Conservation (phyloP, 2,888 invertebrate genomes). For the Eupithecia centaureata region DNA sequence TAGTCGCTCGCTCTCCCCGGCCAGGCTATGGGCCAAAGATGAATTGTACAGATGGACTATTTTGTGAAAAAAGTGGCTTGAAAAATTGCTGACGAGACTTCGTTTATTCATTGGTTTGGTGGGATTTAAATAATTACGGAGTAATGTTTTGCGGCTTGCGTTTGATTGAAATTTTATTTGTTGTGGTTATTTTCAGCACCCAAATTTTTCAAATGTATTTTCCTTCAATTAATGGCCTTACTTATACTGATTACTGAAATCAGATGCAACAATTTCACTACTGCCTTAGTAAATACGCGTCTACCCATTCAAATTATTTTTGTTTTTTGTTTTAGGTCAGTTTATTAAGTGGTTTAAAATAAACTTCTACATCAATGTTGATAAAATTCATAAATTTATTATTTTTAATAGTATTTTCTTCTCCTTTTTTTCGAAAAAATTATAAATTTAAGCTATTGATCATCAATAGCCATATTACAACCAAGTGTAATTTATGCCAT, state of each 20-base stretch:
- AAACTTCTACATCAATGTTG: too few relatives aligned
- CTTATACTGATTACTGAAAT: neutral
- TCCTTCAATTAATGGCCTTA: neutral
- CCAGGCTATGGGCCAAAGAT: slow-evolving; percentile 71
- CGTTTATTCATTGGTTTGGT: neutral
- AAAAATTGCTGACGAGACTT: slow-evolving; percentile 15
- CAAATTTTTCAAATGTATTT: neutral
- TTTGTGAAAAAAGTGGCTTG: slow-evolving; percentile 18
- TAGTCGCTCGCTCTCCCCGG: slow-evolving; percentile 71
- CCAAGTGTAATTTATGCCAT: neutral
- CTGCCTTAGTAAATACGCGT: neutral
- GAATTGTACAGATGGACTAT: slow-evolving; percentile 44
- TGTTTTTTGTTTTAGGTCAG: too few relatives aligned
- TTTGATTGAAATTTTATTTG: slow-evolving; percentile 1
- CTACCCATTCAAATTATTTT: neutral
- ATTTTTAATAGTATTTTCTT: neutral
- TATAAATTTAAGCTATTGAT: too few relatives aligned
- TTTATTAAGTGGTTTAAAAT: too few relatives aligned
- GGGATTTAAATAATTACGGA: slow-evolving; percentile 8
- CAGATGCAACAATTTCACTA: neutral
- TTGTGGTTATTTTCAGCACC: neutral
- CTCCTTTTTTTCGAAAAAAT: too few relatives aligned
- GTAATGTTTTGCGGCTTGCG: neutral
- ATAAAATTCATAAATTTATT: neutral
- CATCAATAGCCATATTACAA: neutral